Base-by-base conservation (phyloP, 2,113 vertebrate species). In the Thamnophis sirtalis region DNA sequence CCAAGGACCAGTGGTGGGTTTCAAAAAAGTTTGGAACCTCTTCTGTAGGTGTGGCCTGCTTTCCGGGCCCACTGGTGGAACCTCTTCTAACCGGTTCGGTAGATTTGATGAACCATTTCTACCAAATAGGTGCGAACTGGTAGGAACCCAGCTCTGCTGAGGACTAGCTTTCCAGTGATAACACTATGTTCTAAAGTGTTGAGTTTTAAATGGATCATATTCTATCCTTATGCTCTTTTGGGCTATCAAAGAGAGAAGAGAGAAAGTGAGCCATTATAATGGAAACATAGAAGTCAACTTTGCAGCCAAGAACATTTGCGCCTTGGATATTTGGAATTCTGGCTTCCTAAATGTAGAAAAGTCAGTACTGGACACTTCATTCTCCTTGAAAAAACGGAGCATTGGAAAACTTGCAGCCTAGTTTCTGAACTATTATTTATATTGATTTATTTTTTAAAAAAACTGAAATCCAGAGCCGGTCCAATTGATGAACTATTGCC, bases 391-490 rank as follows among this genome's bases (percentile, higher is more conserved):
- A 88, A 51, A 17, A 88, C 55, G 8, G 48, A 5, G 28, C 3
- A 10, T 22, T n/a, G 19, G 50, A 9, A 56, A 63, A 49, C 55
- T 1, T 60, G 55, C 54, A 85, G 38, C 8, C 63, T 86, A 48
- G 38, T 55, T 91, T 85, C 26, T 49, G 33, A 58, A 38, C 17
- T 19, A 43, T 91, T 56, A 48, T 60, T 58, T 84, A 90, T 84
- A 55, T 38, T 48, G 26, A 58, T 58, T 28, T 0, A 0, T 80
- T 51, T 92, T 89, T 91, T 91, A 50, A 91, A 63, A 92, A 92
- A 63, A 92, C 87, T 84, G 92, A 96, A 94, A 24, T 28, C 7
- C 60, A 90, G 33, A 54, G 43, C 48, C 28, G 3, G 38, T 33
- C 7, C 51, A 38, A 89, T 48, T 86, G 49, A 15, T 50, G 88